These are phyloP conservation scores for Copsychus sechellarum DNA, from an alignment of 2,113 vertebrate genomes.

Conservation along the genomic window DNA sequence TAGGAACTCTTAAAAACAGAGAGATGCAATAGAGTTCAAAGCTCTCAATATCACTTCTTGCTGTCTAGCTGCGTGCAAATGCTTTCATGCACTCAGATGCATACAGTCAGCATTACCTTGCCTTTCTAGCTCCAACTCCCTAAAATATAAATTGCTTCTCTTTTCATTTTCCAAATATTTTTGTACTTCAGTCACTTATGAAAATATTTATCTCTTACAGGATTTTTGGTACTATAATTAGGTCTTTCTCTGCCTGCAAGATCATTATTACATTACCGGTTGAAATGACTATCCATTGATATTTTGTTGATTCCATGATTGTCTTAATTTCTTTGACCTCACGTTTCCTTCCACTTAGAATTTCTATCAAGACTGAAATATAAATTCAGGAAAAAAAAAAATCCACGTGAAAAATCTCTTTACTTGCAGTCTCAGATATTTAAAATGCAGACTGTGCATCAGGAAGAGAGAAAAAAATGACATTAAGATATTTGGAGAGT, in stretches of 20 bases:
- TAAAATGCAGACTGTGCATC: neutral
- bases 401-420: neutral
- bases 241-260: neutral
- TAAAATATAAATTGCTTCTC: neutral
- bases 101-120: neutral
- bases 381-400: neutral
- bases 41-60: neutral
- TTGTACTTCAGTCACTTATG: neutral
- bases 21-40: neutral
- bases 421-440: neutral
- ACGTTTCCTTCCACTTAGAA: neutral
- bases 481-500: neutral
- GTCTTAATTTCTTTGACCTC: neutral
- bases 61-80: neutral
- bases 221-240: neutral
- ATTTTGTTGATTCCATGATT: neutral
- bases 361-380: neutral
- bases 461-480: neutral
- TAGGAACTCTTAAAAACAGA: neutral
- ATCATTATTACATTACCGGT: neutral
- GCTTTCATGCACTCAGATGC: neutral
- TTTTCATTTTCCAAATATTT: neutral
- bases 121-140: neutral
- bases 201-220: neutral
- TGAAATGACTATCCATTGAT: rapidly evolving